A percentile compares a stretch with the other conserved stretches of the same genome.
Conservation (phyloP, 2,888 invertebrate species). For the Strigamia maritima region DNA sequence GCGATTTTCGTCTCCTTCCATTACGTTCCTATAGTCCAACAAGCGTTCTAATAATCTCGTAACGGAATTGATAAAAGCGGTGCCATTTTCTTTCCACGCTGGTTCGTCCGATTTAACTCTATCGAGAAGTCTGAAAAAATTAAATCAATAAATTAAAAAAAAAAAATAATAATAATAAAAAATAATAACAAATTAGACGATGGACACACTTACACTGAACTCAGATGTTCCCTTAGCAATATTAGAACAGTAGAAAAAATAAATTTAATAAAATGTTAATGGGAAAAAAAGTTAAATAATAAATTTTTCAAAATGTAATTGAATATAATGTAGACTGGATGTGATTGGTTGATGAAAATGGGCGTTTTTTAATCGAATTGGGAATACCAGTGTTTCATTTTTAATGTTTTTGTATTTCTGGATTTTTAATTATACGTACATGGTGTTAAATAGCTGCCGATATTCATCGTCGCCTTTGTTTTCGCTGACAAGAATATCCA, state of each 20-base stretch:
- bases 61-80: constrained; percentile 87
- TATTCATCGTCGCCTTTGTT: constrained; percentile 94
- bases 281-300: no score
- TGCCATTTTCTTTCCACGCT: constrained; percentile 86
- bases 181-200: constrained; percentile 43
- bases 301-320: no score
- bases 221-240: constrained; percentile 75
- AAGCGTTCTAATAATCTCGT: constrained; percentile 81
- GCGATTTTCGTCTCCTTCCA: constrained; percentile 90
- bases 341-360: no score
- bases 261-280: background rate
- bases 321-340: no score
- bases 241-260: background rate
- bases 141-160: background rate
- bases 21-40: constrained; percentile 85
- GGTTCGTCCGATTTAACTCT: constrained; percentile 79
- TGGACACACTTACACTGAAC: constrained; percentile 76
- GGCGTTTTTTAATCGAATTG: no score
- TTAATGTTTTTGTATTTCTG: no score
- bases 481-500: constrained; percentile 86
- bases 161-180: background rate
- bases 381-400: no score
- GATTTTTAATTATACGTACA: constrained; percentile 70
- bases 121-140: constrained; percentile 68
- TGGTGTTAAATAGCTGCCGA: constrained; percentile 85